Base-by-base conservation (phyloP, 1,140 invertebrate genomes). In the Drosophila leontia region DNA sequence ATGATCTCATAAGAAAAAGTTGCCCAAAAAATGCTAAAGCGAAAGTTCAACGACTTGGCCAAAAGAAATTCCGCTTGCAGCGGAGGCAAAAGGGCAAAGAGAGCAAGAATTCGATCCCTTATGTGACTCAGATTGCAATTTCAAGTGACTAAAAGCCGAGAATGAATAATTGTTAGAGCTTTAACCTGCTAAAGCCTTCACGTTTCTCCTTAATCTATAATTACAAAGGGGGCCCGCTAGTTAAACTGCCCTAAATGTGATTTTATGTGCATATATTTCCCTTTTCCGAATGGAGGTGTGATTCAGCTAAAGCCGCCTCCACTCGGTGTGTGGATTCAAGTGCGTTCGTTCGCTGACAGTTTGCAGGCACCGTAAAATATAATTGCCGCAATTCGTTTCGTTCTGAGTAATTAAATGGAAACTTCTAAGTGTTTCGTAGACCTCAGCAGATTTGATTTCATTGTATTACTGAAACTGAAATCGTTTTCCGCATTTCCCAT, bases 1-100 rank as follows among this genome's bases (percentile, higher is more conserved):
- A 84, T 88, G 80, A 88, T 88, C 84, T 88, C 84, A 88, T 88
- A 88, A 68, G 68, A 84, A 85, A 90, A 81, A 81, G 84, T 88
- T 90, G 65, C 62, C 51, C 51, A 78, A 72, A 76, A 59, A 59
- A 32, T 48, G 68, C 47, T 39, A 26, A 56, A 61, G 59, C 56
- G 67, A 83, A 74, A 79, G 84, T 88, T 88, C 85, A 88, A 81
- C 77, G 84, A 88, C 84, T 67, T 75, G 34, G 50, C 50, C 34
- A 47, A 55, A 64, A 39, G 60, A 64, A 64, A 72, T 71, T 61
- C 35, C 9, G 6, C 35, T 56, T 78, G 37, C 59, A 53, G 47
- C 55, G 45, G 53, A 37, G 50, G 50, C 56, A 55, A 77, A 80
- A 86, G 67, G 50, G 53, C 61, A 34, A 64, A 23, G 8, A 74